phyloP scores from a whole-genome alignment of 23 tunicate species.

The Aplidium turbinatum region DNA sequence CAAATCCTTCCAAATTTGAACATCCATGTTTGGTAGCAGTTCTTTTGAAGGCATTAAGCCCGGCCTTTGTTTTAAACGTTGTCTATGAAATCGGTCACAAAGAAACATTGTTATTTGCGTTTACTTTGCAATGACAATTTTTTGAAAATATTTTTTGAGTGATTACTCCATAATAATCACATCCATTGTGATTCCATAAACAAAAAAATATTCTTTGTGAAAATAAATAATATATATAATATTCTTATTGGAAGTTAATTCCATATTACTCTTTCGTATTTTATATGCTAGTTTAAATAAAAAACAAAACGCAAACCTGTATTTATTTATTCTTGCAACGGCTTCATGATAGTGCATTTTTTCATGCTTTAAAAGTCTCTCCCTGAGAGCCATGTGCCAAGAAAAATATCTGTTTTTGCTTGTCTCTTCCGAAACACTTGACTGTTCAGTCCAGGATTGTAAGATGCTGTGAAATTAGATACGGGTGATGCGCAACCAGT shows the following conservation, averaged over 20 bases:
- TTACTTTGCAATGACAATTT: too few species aligned
- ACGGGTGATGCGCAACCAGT: too few species aligned
- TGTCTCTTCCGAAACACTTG: conserved; percentile 25
- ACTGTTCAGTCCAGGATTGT: conserved; percentile 46
- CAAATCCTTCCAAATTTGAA: conserved; percentile 32
- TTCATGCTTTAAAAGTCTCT: conserved; percentile 73
- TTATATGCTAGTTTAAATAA: too few species aligned
- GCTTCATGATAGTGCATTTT: conserved; percentile 82
- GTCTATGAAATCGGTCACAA: conserved; percentile 23
- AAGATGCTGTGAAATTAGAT: conserved; percentile 18
- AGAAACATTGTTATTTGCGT: too few species aligned
- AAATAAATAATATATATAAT: too few species aligned
- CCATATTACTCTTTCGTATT: too few species aligned
- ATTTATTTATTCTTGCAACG: conserved; percentile 76
- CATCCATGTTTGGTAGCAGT: conserved; percentile 18
- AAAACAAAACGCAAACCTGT: conserved; percentile 44
- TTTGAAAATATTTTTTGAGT: too few species aligned
- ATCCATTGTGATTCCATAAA: too few species aligned
- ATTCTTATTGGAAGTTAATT: too few species aligned
- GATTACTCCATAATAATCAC: too few species aligned
- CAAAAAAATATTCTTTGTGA: too few species aligned
- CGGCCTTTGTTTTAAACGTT: conserved; percentile 36
- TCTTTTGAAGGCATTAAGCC: background rate
- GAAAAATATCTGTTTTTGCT: conserved; percentile 56
- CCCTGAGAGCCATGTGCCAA: conserved; percentile 85